A percentile compares a stretch with the other conserved stretches of the same genome.
Conservation (phyloP, 2,888 invertebrate genomes). For the Cistogaster globosa region DNA sequence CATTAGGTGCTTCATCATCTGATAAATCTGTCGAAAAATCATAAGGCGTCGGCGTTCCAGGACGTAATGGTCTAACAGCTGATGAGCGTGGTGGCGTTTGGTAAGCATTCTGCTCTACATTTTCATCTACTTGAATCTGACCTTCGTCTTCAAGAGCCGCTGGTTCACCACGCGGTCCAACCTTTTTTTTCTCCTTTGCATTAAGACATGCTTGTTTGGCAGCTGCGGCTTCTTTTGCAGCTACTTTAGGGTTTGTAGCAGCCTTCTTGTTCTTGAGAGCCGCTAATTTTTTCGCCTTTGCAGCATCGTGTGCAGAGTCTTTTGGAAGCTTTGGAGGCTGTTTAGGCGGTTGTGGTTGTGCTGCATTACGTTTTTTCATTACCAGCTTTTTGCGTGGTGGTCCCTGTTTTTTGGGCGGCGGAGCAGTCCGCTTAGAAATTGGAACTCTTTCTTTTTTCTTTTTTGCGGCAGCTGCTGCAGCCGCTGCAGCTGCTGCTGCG, state of each 20-base stretch:
- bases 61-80: background rate
- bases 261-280: slow-evolving; percentile 48
- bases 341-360: no score
- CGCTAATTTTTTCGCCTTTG: slow-evolving; percentile 48
- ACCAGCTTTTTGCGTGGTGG: slow-evolving; percentile 21
- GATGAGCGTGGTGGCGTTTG: slow-evolving; percentile 34
- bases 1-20: slow-evolving; percentile 47
- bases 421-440: slow-evolving; percentile 42
- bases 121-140: background rate
- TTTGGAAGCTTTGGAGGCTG: slow-evolving; percentile 32
- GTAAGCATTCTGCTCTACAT: slow-evolving; percentile 30
- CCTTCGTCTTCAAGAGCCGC: slow-evolving; percentile 16
- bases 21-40: slow-evolving; percentile 43
- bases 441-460: slow-evolving; percentile 51
- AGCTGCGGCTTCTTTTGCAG: slow-evolving; percentile 17
- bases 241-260: slow-evolving; percentile 26
- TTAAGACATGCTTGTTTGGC: background rate
- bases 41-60: background rate
- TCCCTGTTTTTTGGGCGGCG: slow-evolving; percentile 25
- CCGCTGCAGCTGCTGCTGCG: slow-evolving; percentile 7
- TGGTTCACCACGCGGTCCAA: slow-evolving; percentile 22
- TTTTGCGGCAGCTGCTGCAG: slow-evolving; percentile 16
- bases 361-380: slow-evolving; percentile 26
- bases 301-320: slow-evolving; percentile 31
- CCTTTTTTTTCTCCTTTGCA: no score